Base-by-base conservation (phyloP, 1,140 invertebrate species). In the Drosophila bipectinata region DNA sequence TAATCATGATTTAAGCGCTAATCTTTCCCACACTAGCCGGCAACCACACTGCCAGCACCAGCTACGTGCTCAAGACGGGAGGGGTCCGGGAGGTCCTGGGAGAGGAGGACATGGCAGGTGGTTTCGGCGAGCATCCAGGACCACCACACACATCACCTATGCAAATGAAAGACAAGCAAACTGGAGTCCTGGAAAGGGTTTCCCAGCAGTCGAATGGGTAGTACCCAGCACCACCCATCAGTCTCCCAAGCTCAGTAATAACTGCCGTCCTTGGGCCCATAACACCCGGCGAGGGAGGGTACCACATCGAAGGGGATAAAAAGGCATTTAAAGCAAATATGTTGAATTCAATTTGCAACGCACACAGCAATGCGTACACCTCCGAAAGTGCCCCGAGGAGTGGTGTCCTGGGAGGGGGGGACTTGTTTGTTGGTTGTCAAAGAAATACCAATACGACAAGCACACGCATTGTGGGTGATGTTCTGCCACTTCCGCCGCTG, bases 1-100 rank as follows among this genome's bases (percentile, higher is more conserved):
- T 79, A 83, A 83, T 83, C 79, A 83, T 83, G 80, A 83, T 83
- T 83, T 76, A 76, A 84, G 71, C 80, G 79, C 58, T 83, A 79
- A 83, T 82, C 79, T 60, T 30, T 44, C 61, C 47, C 48, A 67
- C 51, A 60, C 63, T 57, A 21, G 21, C 41, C 41, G 5, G 7
- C 41, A 44, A 15, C 41, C 41, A 44, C 41, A 44, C 41, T 44
- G 41, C 39, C 34, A 37, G 9, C 34, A 9, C 21, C 32, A 26
- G 14, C 41, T n/a, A 48, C 44, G 60, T 26, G 14, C 21, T 26
- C 7, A n/a, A 8, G 8, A 28, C 26, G 26, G 26, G 26, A 6
- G 5, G 3, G 39, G 15, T 1, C 0, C 8, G 12, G 52, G 32
- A 10, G 52, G 32, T 1, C n/a, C n/a, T n/a, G n/a, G n/a, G n/a